A percentile compares a stretch with the other conserved stretches of the same genome.
Evolutionary conservation across 2,113 vertebrate genomes (phyloP).

Genomic region (Pachypanchax playfairii): DNA sequence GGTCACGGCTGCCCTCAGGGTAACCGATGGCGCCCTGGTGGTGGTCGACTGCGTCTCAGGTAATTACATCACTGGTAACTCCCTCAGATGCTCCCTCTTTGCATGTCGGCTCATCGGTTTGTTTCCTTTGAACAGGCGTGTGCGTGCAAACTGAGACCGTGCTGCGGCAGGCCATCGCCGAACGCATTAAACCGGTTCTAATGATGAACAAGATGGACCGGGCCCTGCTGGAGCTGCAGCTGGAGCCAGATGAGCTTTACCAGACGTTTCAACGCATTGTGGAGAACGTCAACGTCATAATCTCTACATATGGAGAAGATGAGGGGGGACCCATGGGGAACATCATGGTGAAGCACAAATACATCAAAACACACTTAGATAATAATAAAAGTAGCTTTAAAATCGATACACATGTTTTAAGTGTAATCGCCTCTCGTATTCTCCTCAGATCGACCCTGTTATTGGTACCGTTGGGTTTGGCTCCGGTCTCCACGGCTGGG

Average conservation of each 20-base stretch:
- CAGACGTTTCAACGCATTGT: conserved; percentile 95
- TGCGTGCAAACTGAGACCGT: conserved; percentile 96
- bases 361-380: background rate
- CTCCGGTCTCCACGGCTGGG: conserved; percentile 95
- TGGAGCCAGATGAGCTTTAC: conserved; percentile 89
- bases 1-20: conserved; percentile 93
- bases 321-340: conserved; percentile 94
- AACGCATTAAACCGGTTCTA: conserved; percentile 93
- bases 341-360: conserved; percentile 86
- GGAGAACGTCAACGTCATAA: conserved; percentile 95
- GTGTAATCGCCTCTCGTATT: background rate
- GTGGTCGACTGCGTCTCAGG: conserved; percentile 97
- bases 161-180: conserved; percentile 92
- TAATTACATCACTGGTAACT: conserved; percentile 53
- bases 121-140: conserved; percentile 79
- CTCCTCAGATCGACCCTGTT: conserved; percentile 87
- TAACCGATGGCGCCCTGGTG: conserved; percentile 93
- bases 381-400: too few relatives aligned
- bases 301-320: conserved; percentile 94
- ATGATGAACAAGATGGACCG: conserved; percentile 99
- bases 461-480: conserved; percentile 93
- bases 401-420: background rate
- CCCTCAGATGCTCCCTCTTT: background rate
- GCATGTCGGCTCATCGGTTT: conserved; percentile 1
- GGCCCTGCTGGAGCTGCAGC: conserved; percentile 91